Evolutionary conservation across 2,797 vertebrate genomes (phyloP).

Genomic region (Rallus crepitans): DNA sequence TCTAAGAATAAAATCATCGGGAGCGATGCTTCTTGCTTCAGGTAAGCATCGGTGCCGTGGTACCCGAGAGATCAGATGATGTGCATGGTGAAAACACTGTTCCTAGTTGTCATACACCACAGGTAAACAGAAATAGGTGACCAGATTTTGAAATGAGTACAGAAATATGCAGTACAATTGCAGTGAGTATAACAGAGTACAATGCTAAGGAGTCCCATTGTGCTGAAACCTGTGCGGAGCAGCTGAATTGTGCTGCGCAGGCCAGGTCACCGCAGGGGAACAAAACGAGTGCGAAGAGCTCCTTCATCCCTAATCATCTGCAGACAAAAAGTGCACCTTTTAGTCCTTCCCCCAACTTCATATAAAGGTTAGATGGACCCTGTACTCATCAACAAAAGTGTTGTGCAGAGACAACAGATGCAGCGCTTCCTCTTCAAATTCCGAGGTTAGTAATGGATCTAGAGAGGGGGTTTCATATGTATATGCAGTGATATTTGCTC

Average conservation of each 20-base stretch:
- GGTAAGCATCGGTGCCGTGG: neutral
- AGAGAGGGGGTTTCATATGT: constrained; percentile 70
- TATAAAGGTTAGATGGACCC: constrained; percentile 69
- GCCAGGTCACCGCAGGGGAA: constrained; percentile 80
- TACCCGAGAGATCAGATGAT: neutral
- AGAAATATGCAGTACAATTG: constrained; percentile 59
- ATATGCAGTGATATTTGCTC: constrained; percentile 77
- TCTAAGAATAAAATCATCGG: neutral
- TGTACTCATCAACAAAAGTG: constrained; percentile 73
- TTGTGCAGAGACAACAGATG: constrained; percentile 80
- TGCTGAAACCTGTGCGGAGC: constrained; percentile 69
- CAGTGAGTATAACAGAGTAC: constrained; percentile 70
- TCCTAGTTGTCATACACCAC: neutral
- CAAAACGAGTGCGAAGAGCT: constrained; percentile 79
- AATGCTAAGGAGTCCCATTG: constrained; percentile 74
- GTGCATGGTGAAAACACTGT: neutral
- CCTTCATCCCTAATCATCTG: constrained; percentile 74
- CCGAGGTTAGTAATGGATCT: constrained; percentile 77
- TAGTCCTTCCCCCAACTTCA: constrained; percentile 47
- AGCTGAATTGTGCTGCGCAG: constrained; percentile 76
- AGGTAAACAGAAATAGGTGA: constrained; percentile 41
- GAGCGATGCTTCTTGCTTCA: neutral
- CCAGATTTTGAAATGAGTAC: constrained; percentile 15
- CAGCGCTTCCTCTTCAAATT: constrained; percentile 81
- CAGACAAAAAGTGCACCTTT: constrained; percentile 75